Evolutionary conservation across 2,888 invertebrate genomes (phyloP).

Genomic region (Dendrolimus pini): DNA sequence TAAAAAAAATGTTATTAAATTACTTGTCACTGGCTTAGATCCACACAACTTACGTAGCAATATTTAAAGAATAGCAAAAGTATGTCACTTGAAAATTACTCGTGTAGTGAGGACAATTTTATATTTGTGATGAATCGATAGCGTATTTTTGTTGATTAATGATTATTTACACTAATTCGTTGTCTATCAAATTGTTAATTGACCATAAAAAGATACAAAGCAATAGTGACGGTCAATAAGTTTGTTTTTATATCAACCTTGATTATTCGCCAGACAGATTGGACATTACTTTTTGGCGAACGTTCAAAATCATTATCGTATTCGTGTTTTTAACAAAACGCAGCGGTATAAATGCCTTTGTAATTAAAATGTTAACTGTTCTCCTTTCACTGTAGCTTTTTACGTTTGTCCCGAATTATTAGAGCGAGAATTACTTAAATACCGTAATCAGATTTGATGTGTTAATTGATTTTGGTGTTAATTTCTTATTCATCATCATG

Average conservation of each 20-base stretch:
- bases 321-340: not conserved
- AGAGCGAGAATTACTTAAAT: conserved; percentile 22
- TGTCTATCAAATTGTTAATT: too few relatives aligned
- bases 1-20: too few relatives aligned
- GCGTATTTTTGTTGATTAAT: too few relatives aligned
- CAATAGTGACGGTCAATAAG: too few relatives aligned
- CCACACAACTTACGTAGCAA: too few relatives aligned
- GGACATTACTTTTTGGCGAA: not conserved
- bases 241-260: not conserved
- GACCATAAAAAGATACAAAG: too few relatives aligned
- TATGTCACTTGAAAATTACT: too few relatives aligned
- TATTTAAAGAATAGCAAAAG: too few relatives aligned
- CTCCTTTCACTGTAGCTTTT: conserved; percentile 23
- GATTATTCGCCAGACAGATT: not conserved
- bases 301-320: not conserved
- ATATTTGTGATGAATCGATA: too few relatives aligned
- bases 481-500: not conserved
- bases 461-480: conserved; percentile 6
- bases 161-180: too few relatives aligned
- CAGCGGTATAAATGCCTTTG: conserved; percentile 8
- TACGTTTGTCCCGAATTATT: conserved; percentile 23
- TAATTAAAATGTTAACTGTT: conserved; percentile 25
- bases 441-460: conserved; percentile 11
- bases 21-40: too few relatives aligned
- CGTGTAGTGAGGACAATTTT: too few relatives aligned